Evolutionary conservation across 1,140 invertebrate genomes (phyloP).

Genomic region (Camponotus vicinus): DNA sequence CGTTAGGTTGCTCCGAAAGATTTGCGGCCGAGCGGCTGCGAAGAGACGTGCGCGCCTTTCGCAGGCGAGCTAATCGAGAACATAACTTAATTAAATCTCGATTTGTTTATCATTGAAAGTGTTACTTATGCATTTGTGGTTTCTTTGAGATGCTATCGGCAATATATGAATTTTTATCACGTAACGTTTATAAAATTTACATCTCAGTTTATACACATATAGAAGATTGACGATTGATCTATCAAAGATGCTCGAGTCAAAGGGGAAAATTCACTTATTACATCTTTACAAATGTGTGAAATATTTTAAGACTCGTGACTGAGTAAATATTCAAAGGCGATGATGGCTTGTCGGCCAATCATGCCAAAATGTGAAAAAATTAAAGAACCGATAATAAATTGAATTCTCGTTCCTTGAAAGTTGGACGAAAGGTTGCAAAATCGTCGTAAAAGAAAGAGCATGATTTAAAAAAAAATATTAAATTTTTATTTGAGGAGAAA

Average conservation of each 20-base stretch:
- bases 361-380: constrained; percentile 68
- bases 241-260: background rate
- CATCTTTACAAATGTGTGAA: constrained; percentile 4
- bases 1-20: background rate
- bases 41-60: background rate
- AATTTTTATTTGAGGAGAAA: background rate
- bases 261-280: constrained; percentile 27
- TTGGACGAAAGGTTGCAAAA: background rate
- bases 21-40: background rate
- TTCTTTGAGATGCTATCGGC: background rate
- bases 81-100: constrained; percentile 25
- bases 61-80: background rate
- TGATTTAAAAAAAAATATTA: background rate
- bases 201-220: background rate
- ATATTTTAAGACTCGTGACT: constrained; percentile 11
- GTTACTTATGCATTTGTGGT: background rate
- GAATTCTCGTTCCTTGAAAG: constrained; percentile 38
- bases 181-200: constrained; percentile 5
- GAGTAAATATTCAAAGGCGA: constrained; percentile 16
- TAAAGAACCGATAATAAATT: constrained; percentile 62
- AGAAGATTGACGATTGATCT: background rate
- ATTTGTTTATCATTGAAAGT: constrained; percentile 32
- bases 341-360: constrained; percentile 52
- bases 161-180: background rate
- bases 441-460: background rate